phyloP scores from a whole-genome alignment of 1,140 invertebrate genomes.

The Zaprionus ghesquierei region DNA sequence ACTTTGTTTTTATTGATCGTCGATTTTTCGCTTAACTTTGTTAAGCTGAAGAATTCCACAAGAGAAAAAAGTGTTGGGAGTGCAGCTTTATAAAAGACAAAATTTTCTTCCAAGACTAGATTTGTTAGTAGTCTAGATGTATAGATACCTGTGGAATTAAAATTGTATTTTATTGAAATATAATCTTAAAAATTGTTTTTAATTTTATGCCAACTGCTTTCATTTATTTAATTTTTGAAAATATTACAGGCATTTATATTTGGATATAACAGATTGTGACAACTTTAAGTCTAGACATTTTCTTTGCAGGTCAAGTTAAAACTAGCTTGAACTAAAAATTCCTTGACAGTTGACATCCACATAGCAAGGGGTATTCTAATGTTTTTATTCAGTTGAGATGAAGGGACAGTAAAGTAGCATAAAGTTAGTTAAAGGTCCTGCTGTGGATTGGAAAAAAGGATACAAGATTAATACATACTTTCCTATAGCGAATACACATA shows the following conservation, averaged over 20 bases:
- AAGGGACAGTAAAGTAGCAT: background rate
- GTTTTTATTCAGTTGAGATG: background rate
- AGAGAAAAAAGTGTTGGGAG: background rate
- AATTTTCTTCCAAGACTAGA: background rate
- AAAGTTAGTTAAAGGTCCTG: background rate
- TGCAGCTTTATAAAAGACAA: background rate
- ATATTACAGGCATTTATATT: background rate
- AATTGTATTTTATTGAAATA: background rate
- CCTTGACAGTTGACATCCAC: background rate
- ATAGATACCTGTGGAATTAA: background rate
- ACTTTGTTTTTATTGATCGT: slow-evolving; percentile 60
- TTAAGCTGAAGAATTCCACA: background rate
- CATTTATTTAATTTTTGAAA: background rate
- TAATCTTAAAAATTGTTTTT: background rate
- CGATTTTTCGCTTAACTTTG: slow-evolving; percentile 45
- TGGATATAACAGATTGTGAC: background rate
- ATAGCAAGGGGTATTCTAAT: background rate
- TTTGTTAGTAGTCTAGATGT: background rate
- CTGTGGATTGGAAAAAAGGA: background rate
- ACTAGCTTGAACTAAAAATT: slow-evolving; percentile 50
- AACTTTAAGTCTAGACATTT: slow-evolving; percentile 11
- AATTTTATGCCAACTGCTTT: background rate
- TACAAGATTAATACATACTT: background rate
- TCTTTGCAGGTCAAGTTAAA: slow-evolving; percentile 7
- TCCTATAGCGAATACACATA: background rate